phyloP scores from a whole-genome alignment of 2,888 invertebrate species.

The Chaetogeoica ovagalla region DNA sequence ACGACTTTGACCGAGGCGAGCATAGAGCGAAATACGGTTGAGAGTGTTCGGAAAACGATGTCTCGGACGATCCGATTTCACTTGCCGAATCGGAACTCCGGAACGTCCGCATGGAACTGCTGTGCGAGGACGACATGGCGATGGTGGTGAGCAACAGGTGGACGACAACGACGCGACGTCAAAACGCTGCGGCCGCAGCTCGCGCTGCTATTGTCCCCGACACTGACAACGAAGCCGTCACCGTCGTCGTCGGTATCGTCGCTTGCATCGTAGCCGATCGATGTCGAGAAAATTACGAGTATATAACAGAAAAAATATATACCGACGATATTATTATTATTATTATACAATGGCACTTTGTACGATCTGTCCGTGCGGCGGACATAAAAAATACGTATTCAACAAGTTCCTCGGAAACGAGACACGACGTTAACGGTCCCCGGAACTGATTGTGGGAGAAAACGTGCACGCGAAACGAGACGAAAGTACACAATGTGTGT shows the following conservation, averaged over 20 bases:
- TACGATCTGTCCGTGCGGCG: no score
- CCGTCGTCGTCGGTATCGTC: no score
- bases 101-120: constrained; percentile 48
- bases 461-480: neutral
- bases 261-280: no score
- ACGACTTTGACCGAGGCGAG: constrained; percentile 45
- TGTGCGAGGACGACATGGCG: constrained; percentile 45
- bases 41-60: constrained; percentile 45
- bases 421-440: no score
- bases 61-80: constrained; percentile 47
- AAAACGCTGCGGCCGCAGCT: neutral
- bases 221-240: no score
- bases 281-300: no score
- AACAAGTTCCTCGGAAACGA: no score
- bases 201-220: neutral
- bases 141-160: constrained; percentile 28
- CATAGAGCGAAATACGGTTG: constrained; percentile 45
- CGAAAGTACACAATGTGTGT: neutral
- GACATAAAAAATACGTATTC: no score
- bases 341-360: no score
- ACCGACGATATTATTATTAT: no score
- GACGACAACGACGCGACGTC: neutral
- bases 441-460: no score
- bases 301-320: no score
- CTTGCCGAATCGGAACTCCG: constrained; percentile 48